These are phyloP conservation scores for Eristalis intricaria DNA, from an alignment of 2,888 invertebrate species.

Conservation along the genomic window DNA sequence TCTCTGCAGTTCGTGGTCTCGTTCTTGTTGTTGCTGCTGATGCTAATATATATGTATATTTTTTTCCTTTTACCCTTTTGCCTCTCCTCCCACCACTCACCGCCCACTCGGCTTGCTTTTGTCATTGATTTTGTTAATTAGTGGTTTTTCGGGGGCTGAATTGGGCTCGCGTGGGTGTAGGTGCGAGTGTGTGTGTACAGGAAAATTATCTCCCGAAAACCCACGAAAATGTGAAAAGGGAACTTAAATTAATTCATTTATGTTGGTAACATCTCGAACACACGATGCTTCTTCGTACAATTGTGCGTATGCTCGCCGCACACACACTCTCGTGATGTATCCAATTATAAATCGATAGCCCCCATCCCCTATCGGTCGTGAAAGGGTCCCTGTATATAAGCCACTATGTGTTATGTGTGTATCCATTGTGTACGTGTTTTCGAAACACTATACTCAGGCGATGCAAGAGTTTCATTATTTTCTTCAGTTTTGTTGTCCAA, in stretches of 20 bases:
- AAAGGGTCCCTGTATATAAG: not conserved
- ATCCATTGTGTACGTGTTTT: not conserved
- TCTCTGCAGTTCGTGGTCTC: conserved; percentile 1
- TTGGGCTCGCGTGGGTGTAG: not conserved
- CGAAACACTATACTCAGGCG: not conserved
- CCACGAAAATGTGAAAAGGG: not conserved
- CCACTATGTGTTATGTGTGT: not conserved
- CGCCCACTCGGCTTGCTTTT: conserved; percentile 11
- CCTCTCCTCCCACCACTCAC: not conserved
- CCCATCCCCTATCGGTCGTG: not conserved
- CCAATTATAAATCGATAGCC: not conserved
- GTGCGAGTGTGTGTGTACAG: conserved; percentile 14
- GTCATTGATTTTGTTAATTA: conserved; percentile 64
- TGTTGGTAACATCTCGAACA: conserved; percentile 2
- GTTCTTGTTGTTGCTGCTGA: not conserved
- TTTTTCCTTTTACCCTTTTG: not conserved
- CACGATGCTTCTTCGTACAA: not conserved
- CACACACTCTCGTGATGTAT: not conserved
- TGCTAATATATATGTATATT: not conserved
- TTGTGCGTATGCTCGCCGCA: not conserved
- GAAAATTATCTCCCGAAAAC: not conserved
- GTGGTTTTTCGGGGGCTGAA: conserved; percentile 2
- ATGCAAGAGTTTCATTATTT: not conserved
- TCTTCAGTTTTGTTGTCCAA: not conserved
- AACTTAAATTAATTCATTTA: conserved; percentile 3